phyloP scores from a whole-genome alignment of 2,113 vertebrate species.

The Edolisoma coerulescens region DNA sequence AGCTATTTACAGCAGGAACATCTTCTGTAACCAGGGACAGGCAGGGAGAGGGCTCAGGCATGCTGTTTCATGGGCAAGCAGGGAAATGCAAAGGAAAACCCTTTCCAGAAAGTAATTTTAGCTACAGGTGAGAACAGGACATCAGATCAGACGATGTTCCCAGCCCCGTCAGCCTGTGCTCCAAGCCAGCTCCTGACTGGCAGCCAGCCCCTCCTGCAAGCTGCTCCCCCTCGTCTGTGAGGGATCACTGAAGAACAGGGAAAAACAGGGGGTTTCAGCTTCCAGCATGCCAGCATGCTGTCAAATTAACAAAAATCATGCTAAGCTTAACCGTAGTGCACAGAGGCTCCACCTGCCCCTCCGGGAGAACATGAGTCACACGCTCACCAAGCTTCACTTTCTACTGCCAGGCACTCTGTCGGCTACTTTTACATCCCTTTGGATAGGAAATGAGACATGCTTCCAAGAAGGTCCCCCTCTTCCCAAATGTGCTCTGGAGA shows the following conservation, averaged over 20 bases:
- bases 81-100: background rate
- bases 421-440: background rate
- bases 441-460: background rate
- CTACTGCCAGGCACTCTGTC: background rate
- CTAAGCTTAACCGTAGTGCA: background rate
- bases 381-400: background rate
- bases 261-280: background rate
- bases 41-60: background rate
- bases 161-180: rapidly evolving
- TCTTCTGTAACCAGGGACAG: background rate
- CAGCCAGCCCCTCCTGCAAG: background rate
- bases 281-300: background rate
- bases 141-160: rapidly evolving
- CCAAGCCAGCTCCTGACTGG: background rate
- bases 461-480: background rate
- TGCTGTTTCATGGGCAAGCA: background rate
- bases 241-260: background rate
- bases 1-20: background rate
- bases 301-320: background rate
- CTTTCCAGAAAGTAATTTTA: background rate
- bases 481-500: background rate
- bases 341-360: conserved; percentile 12
- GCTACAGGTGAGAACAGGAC: background rate
- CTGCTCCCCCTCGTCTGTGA: background rate
- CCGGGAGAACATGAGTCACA: conserved; percentile 48